Conservation (phyloP, 2,797 vertebrate species). For the Gallinago stenura region DNA sequence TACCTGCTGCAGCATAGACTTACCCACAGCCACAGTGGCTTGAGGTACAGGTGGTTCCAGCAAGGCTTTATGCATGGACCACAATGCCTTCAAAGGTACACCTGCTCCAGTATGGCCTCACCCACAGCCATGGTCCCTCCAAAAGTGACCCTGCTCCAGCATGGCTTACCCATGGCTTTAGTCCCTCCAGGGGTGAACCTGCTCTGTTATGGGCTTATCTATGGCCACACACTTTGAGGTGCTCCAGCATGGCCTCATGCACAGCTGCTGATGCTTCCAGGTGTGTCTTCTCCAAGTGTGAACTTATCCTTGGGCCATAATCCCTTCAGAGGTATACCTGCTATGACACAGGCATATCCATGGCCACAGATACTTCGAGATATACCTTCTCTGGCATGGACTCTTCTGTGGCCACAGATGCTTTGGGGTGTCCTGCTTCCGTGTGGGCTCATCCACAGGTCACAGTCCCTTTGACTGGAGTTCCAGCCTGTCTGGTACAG, state of each 20-base stretch:
- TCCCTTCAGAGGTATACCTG: background rate
- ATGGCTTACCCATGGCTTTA: accelerated
- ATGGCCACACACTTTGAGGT: background rate
- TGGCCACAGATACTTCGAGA: accelerated
- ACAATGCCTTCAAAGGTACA: background rate
- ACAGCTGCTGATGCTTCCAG: background rate
- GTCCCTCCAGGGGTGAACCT: background rate
- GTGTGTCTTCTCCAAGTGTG: background rate
- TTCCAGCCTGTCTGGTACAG: background rate
- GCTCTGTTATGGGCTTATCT: background rate
- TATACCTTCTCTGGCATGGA: background rate
- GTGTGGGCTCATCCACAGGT: background rate
- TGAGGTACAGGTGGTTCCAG: background rate
- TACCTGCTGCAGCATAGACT: background rate
- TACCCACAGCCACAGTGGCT: background rate
- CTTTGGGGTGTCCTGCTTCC: accelerated
- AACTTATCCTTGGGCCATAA: background rate
- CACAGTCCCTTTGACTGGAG: background rate
- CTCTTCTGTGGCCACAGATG: accelerated
- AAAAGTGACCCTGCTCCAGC: background rate
- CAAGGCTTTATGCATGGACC: background rate
- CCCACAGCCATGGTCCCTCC: background rate
- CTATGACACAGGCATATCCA: background rate
- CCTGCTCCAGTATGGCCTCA: background rate
- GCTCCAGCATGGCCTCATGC: background rate